Base-by-base conservation (phyloP, 2,888 invertebrate genomes). In the Panopea generosa region DNA sequence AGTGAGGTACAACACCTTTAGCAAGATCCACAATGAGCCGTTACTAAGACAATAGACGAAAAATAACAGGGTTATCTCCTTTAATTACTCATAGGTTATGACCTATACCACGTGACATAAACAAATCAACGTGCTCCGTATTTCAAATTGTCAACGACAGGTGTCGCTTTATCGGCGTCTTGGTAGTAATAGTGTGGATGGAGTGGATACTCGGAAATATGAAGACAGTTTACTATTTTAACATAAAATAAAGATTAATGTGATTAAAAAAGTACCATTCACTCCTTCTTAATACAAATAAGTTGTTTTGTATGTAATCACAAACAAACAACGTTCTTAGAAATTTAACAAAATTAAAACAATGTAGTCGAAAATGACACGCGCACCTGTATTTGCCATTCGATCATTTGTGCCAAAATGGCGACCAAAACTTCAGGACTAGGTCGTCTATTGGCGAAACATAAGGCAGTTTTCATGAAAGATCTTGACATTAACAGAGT, bases 401-500 rank as follows among this genome's bases (percentile, higher is more conserved):
- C 60, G 61, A 22, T 47, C 33, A 20, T 49, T 59, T 55, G 50
- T 66, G 61, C 74, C 86, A 90, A 89, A 85, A 90, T 90, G 90
- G 89, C 90, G 89, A 86, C 86, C 79, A 84, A 84, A 82, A 68
- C 67, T 66, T 83, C 84, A 71, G 87, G 86, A 72, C 79, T 86
- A 50, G 82, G 87, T 83, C 85, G 89, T 66, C 86, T 89, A 66
- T 84, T 90, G 68, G 83, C 85, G 67, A 82, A 87, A 82, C 87
- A 89, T 27, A 86, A 87, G 81, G 56, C 81, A 60, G 78, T 83
- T 24, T 77, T 90, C 18, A 74, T 87, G 14, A 85, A 84, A 67
- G 90, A 91, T 67, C 70, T 90, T 33, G 90, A 91, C 80, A 79
- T 89, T 7, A 83, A 84, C 65, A 85, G 83, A 79, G 81, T 91